These are phyloP conservation scores for Choristoneura rosaceana DNA, from an alignment of 2,888 invertebrate species.

Conservation along the genomic window DNA sequence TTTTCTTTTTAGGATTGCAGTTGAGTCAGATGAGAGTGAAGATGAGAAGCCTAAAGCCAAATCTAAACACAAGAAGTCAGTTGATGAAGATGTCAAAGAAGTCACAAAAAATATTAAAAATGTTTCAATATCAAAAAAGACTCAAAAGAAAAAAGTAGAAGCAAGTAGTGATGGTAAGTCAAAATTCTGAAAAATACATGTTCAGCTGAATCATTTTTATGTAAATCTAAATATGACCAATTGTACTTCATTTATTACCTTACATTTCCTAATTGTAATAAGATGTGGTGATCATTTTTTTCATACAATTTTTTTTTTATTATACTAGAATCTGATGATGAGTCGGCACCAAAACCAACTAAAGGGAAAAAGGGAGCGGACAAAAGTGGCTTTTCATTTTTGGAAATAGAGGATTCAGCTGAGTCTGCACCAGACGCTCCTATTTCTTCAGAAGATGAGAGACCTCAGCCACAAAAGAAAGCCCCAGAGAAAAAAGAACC, in stretches of 20 bases:
- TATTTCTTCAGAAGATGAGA: constrained; percentile 79
- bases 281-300: background rate
- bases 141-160: constrained; percentile 75
- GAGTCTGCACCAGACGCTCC: constrained; percentile 75
- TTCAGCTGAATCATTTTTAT: background rate
- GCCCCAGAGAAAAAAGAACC: constrained; percentile 76
- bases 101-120: constrained; percentile 86
- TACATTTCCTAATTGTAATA: background rate
- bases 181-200: background rate
- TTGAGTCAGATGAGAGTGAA: constrained; percentile 79
- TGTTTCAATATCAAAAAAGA: constrained; percentile 84
- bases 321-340: constrained; percentile 72
- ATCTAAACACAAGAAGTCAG: constrained; percentile 79
- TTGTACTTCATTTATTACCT: background rate
- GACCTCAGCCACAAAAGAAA: constrained; percentile 69
- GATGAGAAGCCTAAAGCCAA: constrained; percentile 79
- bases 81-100: constrained; percentile 79
- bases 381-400: constrained; percentile 88
- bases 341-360: constrained; percentile 76
- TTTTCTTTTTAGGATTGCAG: constrained; percentile 58
- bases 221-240: background rate
- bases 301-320: constrained; percentile 15
- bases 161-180: constrained; percentile 70
- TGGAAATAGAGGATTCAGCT: constrained; percentile 88
- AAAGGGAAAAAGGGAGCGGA: constrained; percentile 77